Evolutionary conservation across 2,797 vertebrate genomes (phyloP), one percentile per base, ranked within the genome.

Genomic region (Cyprinodon diabolis): DNA sequence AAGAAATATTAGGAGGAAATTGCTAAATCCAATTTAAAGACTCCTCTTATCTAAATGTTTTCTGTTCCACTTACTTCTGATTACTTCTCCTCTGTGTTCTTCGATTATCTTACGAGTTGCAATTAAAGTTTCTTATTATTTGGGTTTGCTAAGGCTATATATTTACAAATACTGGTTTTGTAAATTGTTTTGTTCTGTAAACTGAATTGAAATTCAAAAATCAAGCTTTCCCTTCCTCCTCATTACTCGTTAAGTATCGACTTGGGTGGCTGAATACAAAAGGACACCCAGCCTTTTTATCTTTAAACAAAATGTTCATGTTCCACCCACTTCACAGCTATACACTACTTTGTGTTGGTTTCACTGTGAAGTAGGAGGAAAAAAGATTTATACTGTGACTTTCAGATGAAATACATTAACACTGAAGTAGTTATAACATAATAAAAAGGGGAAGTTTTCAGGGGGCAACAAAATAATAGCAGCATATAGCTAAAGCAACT

Each of bases 401-500:
- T 43, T 43, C 3, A 43, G 40, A 62, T 62, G 12, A 62, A 21
- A 62, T 11, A 19, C 60, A 21, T 1, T 1, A 19, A 40, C 17
- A 43, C 40, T 63, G 60, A 17, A 6, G 60, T 11, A 6, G 60
- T 11, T 63, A 10, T 21, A 43, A 43, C 19, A 4, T 63, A 63
- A 40, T 17, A 62, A 63, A 40, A 43, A 2, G 37, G 12, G 60
- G 60, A 63, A n/a, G 4, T 12, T n/a, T 40, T 63, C 60, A 43
- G 19, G 60, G 10, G 37, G 4, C 40, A 5, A 45, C 62, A 47
- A 76, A 76, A 76, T 72, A 84, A 86, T 79, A 63, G 80, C 63
- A 47, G 63, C 37, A 12, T 40, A 72, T 76, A 84, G 82, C 87
- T 77, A 86, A 84, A 84, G 74, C 76, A 84, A 84, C 80, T 40